A percentile compares a stretch with the other conserved stretches of the same genome.
Evolutionary conservation across 2,113 vertebrate species (phyloP).

Genomic region (Campylomormyrus tamandua): DNA sequence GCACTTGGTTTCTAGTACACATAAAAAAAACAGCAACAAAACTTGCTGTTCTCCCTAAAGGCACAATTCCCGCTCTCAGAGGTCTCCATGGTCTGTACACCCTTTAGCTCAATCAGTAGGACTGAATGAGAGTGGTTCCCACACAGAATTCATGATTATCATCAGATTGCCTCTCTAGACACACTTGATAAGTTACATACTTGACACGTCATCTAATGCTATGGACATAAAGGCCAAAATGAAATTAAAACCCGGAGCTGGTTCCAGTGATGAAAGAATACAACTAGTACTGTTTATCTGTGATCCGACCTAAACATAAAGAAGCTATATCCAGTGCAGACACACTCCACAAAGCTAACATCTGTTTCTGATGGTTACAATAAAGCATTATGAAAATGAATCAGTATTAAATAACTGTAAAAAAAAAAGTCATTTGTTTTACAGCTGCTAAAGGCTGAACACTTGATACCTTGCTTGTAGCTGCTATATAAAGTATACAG

Average conservation of each 20-base stretch:
- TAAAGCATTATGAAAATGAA: slow-evolving; percentile 20
- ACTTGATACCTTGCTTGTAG: not conserved
- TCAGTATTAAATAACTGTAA: not conserved
- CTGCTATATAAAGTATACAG: slow-evolving; percentile 4
- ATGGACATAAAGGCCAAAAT: not conserved
- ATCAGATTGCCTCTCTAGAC: not conserved
- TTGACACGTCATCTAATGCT: not conserved
- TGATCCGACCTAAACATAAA: not conserved
- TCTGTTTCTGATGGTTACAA: not conserved
- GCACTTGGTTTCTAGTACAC: not conserved
- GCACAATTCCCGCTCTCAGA: not conserved
- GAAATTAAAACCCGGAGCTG: not conserved
- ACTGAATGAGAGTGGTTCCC: not conserved
- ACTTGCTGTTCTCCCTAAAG: not conserved
- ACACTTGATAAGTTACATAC: not conserved
- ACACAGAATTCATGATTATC: not conserved
- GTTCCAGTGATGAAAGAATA: not conserved
- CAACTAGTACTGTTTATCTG: not conserved
- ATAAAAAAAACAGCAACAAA: not conserved
- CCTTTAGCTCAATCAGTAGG: not conserved
- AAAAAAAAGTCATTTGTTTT: not conserved
- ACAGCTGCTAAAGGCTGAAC: not conserved
- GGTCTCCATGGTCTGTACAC: not conserved
- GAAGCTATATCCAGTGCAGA: not conserved
- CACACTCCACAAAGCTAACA: not conserved